These are phyloP conservation scores for Philypnodon macrostomus DNA, from an alignment of 2,797 vertebrate genomes.

Conservation along the genomic window DNA sequence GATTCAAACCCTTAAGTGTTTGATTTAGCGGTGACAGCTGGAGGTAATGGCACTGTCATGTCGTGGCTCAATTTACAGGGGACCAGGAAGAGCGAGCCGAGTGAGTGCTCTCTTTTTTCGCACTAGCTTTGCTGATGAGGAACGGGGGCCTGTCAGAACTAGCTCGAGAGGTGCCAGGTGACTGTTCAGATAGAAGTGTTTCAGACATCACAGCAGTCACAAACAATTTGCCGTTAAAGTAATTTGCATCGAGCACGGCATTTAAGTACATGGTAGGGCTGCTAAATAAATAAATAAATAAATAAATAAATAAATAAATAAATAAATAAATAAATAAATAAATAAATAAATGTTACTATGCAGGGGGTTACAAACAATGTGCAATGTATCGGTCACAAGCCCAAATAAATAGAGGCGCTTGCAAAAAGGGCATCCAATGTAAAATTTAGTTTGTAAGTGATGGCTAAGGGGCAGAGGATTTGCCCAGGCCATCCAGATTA, in stretches of 20 bases:
- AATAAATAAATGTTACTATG: no score
- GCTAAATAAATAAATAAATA: no score
- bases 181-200: constrained; percentile 31
- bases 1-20: constrained; percentile 60
- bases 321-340: no score
- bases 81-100: constrained; percentile 15
- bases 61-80: constrained; percentile 59
- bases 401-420: no score
- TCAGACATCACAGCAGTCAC: constrained; percentile 23
- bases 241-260: constrained; percentile 3
- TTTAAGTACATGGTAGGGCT: no score
- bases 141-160: constrained; percentile 19
- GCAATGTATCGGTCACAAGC: no score
- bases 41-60: constrained; percentile 66
- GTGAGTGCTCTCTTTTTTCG: constrained; percentile 54
- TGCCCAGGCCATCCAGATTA: no score
- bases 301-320: no score
- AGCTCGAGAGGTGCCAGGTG: constrained; percentile 32
- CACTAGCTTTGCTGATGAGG: constrained; percentile 32
- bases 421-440: no score
- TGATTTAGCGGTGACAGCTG: constrained; percentile 60
- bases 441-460: no score
- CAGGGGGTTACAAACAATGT: no score
- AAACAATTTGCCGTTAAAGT: constrained; percentile 4
- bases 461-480: no score